Conservation (phyloP, 1,140 invertebrate species). For the Listronotus oregonensis region DNA sequence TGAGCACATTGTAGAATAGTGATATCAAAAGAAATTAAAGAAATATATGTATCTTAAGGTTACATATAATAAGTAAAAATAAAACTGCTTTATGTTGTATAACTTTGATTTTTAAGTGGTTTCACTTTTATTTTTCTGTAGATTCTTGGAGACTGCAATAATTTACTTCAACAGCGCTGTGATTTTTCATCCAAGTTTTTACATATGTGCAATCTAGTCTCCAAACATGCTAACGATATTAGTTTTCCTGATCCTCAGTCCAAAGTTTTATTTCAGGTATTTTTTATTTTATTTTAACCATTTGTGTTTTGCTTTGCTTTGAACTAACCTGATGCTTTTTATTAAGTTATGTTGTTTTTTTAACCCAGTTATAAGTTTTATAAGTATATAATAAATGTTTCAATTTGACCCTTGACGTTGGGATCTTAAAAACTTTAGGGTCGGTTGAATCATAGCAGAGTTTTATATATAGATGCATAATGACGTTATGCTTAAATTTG, state of each 20-base stretch:
- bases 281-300: conserved; percentile 40
- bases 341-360: conserved; percentile 24
- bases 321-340: conserved; percentile 1
- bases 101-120: no score
- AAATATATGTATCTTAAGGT: no score
- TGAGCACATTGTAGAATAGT: conserved; percentile 46
- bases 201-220: conserved; percentile 60
- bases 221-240: conserved; percentile 59
- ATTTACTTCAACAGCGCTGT: conserved; percentile 60
- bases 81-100: no score
- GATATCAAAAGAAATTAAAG: no score
- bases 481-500: no score
- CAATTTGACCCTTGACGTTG: no score
- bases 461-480: no score
- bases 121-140: conserved; percentile 58
- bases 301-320: conserved; percentile 37
- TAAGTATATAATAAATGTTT: no score
- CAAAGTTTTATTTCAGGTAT: conserved; percentile 56
- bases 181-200: conserved; percentile 60
- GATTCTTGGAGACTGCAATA: conserved; percentile 64
- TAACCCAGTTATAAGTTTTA: conserved; percentile 12
- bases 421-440: no score
- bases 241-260: conserved; percentile 44
- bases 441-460: no score
- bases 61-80: no score